Evolutionary conservation across 2,113 vertebrate species (phyloP).

Genomic region (Cyphomyrus plagiostoma): DNA sequence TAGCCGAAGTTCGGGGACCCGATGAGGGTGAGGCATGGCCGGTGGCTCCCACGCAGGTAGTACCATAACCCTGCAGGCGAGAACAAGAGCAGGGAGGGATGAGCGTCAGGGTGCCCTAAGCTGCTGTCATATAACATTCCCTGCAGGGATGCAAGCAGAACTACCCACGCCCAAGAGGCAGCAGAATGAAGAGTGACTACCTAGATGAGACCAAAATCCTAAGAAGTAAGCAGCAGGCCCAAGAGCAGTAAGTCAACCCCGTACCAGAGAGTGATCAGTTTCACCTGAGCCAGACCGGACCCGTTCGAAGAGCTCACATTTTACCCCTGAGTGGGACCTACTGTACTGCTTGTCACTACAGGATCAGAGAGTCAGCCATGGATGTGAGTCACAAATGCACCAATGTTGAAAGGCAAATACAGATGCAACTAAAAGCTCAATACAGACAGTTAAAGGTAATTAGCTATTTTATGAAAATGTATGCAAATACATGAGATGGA

Average conservation of each 20-base stretch:
- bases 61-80: conserved; percentile 83
- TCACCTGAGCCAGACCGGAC: not conserved
- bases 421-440: not conserved
- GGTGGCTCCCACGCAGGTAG: conserved; percentile 77
- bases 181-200: not conserved
- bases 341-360: not conserved
- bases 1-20: conserved; percentile 97
- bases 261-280: not conserved
- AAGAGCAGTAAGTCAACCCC: not conserved
- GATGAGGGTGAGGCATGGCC: conserved; percentile 89
- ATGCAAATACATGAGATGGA: not conserved
- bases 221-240: not conserved
- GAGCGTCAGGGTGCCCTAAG: not conserved
- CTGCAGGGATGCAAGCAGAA: not conserved
- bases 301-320: not conserved
- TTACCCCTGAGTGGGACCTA: not conserved
- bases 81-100: not conserved
- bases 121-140: not conserved
- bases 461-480: not conserved
- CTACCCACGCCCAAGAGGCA: not conserved
- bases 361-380: no score
- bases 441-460: not conserved
- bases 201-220: not conserved
- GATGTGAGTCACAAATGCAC: not conserved
- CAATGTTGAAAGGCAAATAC: no score